Conservation (phyloP, 1,140 invertebrate genomes). For the Meloidogyne hapla region DNA sequence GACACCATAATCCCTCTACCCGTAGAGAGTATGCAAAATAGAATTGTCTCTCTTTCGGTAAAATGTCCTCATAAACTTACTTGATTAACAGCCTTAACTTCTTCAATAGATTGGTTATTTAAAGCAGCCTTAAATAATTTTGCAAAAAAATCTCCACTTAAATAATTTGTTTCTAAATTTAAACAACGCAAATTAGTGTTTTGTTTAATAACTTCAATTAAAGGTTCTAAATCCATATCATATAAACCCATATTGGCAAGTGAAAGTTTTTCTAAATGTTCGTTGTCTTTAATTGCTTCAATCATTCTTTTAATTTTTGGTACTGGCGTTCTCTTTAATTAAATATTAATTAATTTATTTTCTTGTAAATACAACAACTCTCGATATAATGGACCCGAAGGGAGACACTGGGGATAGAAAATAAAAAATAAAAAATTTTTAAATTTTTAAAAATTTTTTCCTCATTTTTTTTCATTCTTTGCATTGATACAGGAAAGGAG, state of each 20-base stretch:
- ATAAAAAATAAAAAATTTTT: too few relatives aligned
- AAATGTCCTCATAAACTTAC: slow-evolving; percentile 23
- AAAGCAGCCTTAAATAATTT: slow-evolving; percentile 58
- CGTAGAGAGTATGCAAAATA: too few relatives aligned
- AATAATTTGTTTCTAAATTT: slow-evolving; percentile 68
- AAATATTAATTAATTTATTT: slow-evolving; percentile 12
- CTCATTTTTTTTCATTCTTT: too few relatives aligned
- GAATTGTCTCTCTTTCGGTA: neutral
- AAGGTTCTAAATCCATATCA: slow-evolving; percentile 65
- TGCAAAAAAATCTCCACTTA: slow-evolving; percentile 65
- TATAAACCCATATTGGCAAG: slow-evolving; percentile 67
- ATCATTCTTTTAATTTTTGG: slow-evolving; percentile 66
- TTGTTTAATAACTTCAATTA: slow-evolving; percentile 65
- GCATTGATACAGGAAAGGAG: too few relatives aligned
- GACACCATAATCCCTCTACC: neutral
- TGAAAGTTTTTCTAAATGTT: slow-evolving; percentile 65
- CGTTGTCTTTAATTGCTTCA: slow-evolving; percentile 67
- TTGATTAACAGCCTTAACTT: slow-evolving; percentile 63
- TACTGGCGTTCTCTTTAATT: slow-evolving; percentile 66
- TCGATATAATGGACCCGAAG: too few relatives aligned
- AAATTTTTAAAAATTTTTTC: too few relatives aligned
- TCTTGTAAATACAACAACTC: too few relatives aligned
- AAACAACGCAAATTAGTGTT: slow-evolving; percentile 66
- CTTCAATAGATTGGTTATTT: slow-evolving; percentile 58
- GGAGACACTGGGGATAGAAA: too few relatives aligned